Evolutionary conservation across 2,113 vertebrate species (phyloP), one percentile per base, ranked within the genome.

Genomic region (Melanocharis versteri): DNA sequence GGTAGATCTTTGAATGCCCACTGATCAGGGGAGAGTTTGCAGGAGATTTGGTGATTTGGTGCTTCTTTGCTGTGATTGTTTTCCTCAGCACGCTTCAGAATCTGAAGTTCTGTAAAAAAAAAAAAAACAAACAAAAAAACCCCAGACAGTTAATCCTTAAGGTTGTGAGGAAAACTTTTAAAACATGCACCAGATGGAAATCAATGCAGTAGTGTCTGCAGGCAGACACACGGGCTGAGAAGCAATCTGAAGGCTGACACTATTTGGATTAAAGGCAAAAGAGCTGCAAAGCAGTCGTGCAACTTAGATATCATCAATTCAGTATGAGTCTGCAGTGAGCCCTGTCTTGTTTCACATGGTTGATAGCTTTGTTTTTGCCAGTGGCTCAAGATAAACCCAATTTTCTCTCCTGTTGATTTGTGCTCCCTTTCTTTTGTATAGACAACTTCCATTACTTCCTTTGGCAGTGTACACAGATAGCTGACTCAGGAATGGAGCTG

Each of bases 51-150:
- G 77, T 48, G 89, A 95, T 91, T 94, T 91, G 77, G 77, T 48
- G 24, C 60, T 92, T 96, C 94, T 96, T 96, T 95, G 91, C 91
- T 82, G 18, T 30, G 66, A 87, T 93, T 96, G 87, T 96, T 97
- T 82, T 48, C 77, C 70, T 65, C 68, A 83, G 27, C 13, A 0
- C 31, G 44, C 72, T 84, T 87, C 65, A 61, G 37, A 89, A 91
- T 89, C 57, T 79, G 48, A 89, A 82, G 4, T 82, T 79, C 51
- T 82, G 61, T 60, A 1, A 18, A 62, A 69, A 17, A 39, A 80
- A 80, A 16, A 58, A 37, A 61, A 19, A 40, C 26, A 70, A 62
- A 6, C 14, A 15, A 19, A 39, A 39, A 12, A n/a, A n/a, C n/a
- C n/a, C n/a, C n/a, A n/a, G 54, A 40, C 68, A 81, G 58, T 86